Base-by-base conservation (phyloP, 2,888 invertebrate species). In the Hymenopus coronatus region DNA sequence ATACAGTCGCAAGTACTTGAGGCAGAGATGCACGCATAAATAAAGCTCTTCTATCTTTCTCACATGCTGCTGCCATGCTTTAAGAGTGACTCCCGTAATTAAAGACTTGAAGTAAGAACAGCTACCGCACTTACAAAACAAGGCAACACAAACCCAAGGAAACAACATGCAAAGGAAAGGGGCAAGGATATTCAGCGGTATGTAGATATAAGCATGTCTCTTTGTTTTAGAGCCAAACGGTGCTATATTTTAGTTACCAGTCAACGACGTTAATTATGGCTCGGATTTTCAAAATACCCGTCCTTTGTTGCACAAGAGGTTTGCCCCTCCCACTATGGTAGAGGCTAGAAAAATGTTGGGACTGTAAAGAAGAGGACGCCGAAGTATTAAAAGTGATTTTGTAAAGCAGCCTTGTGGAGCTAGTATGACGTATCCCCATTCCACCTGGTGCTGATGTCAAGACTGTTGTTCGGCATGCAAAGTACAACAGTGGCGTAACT, bases 1-100 rank as follows among this genome's bases (percentile, higher is more conserved):
- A 70, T 54, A 54, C 54, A 40, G 40, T 40, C 40, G 12, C 40
- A 15, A 70, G 54, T 70, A 70, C 54, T 70, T 70, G 54, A 70
- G 54, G 54, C 54, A 70, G 25, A 87, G 87, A 87, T 27, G 28
- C 82, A 82, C 82, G 87, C 87, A 87, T 87, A 87, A 87, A 87
- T 87, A 81, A 30, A 33, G 27, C n/a, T 27, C 28, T 27, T 84
- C 28, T 54, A 27, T 86, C 86, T 86, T 81, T 81, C 70, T 86
- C 30, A 25, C 40, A 28, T 30, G 70, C 86, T 70, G 86, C 70
- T 25, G 40, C 25, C 54, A 70, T 70, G 86, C 54, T 28, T 27
- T 85, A 54, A 28, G 27, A 85, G 27, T 87, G 54, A 30, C 54
- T 82, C 14, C 12, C 27, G 87, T 82, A 87, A 87, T 87, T 87